Evolutionary conservation across 2,113 vertebrate genomes (phyloP).

Genomic region (Cyprinodon tularosa): DNA sequence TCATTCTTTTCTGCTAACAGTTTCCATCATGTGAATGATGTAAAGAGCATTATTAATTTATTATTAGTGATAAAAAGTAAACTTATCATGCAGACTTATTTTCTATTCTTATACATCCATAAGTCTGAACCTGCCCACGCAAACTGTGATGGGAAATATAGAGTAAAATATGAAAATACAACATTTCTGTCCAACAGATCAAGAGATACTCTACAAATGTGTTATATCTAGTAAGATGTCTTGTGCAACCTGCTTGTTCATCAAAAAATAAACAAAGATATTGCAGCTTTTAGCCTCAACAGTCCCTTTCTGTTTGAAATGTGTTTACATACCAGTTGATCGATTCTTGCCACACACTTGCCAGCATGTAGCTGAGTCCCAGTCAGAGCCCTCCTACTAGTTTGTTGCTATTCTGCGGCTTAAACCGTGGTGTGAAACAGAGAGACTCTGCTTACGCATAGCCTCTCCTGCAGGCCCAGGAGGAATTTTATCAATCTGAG

Average conservation of each 20-base stretch:
- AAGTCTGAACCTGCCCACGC: neutral
- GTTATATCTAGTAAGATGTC: too few species aligned
- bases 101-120: neutral
- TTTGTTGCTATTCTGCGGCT: slow-evolving; percentile 26
- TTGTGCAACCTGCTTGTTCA: neutral
- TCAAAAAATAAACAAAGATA: neutral
- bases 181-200: neutral
- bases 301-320: neutral
- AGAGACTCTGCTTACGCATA: neutral
- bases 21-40: neutral
- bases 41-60: neutral
- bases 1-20: neutral
- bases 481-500: slow-evolving; percentile 45
- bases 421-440: slow-evolving; percentile 19
- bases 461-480: slow-evolving; percentile 41
- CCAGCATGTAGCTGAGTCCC: neutral
- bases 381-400: slow-evolving; percentile 16
- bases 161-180: neutral
- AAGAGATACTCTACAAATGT: too few species aligned
- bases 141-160: neutral
- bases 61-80: neutral
- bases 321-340: neutral
- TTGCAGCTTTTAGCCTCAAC: neutral
- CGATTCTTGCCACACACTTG: neutral
- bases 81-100: neutral